These are phyloP conservation scores for Eretmochelys imbricata DNA, from an alignment of 2,113 vertebrate genomes.

Conservation along the genomic window DNA sequence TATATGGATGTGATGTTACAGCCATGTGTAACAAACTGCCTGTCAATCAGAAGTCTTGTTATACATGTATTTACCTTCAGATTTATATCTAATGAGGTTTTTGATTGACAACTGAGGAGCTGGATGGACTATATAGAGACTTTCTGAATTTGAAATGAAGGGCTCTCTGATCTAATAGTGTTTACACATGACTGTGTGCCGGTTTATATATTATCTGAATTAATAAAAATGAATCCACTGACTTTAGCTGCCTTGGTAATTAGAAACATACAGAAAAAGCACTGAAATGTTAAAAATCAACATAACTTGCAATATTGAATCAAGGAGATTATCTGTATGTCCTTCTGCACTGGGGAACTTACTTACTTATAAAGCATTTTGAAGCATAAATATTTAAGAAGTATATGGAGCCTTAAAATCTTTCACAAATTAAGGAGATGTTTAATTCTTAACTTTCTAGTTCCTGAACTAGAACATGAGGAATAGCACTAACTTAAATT, in stretches of 20 bases:
- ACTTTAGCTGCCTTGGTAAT: not conserved
- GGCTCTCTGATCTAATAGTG: conserved; percentile 26
- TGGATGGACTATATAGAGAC: conserved; percentile 41
- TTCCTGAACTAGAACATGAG: too few relatives aligned
- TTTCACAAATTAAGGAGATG: not conserved
- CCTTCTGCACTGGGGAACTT: not conserved
- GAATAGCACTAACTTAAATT: too few relatives aligned
- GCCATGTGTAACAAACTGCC: conserved; percentile 51
- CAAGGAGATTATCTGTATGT: not conserved
- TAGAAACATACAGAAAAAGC: not conserved
- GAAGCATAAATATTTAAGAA: not conserved
- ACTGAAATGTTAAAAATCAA: not conserved
- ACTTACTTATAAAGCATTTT: not conserved
- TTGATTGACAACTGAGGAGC: conserved; percentile 56
- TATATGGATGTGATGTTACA: not conserved
- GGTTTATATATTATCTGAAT: not conserved
- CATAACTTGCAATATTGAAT: not conserved
- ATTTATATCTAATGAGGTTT: conserved; percentile 65
- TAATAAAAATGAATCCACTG: not conserved
- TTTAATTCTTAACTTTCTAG: too few relatives aligned
- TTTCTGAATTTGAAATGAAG: conserved; percentile 58
- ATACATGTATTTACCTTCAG: conserved; percentile 64
- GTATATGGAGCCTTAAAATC: not conserved
- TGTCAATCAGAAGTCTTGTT: conserved; percentile 62
- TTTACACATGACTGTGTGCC: conserved; percentile 25